Conservation (phyloP, 2,113 vertebrate genomes). For the Ailuropoda melanoleuca region DNA sequence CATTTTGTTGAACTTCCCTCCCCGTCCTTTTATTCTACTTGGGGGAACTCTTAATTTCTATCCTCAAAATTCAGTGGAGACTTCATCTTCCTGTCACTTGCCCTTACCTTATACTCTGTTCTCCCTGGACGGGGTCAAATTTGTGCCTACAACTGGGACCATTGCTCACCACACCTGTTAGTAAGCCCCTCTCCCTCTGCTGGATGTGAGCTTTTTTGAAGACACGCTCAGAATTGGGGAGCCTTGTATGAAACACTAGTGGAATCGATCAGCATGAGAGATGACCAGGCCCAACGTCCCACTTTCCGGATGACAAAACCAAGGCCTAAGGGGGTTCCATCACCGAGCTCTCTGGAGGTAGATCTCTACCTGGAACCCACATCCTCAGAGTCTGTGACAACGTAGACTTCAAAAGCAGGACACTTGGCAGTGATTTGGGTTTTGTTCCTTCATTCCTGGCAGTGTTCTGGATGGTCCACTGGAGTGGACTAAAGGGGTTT, state of each 20-base stretch:
- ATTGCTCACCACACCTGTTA: fast-evolving
- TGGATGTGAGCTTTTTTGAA: background rate
- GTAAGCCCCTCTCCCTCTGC: no score
- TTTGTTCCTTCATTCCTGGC: background rate
- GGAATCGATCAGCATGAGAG: background rate
- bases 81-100: background rate
- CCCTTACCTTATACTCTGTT: background rate
- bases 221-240: background rate
- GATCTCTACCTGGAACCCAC: fast-evolving
- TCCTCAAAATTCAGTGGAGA: background rate
- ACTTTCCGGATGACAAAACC: background rate
- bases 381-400: background rate
- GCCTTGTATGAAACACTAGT: background rate
- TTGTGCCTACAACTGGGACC: background rate
- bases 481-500: background rate
- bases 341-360: background rate
- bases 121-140: background rate
- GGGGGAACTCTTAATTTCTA: background rate
- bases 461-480: background rate
- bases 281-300: fast-evolving
- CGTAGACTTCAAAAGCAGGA: background rate
- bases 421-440: background rate
- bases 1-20: no score
- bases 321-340: fast-evolving
- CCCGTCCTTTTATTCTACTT: background rate